Percentiles rank a stretch among this genome's conserved stretches.
These are phyloP conservation scores for Cryptus viduatorius DNA, from an alignment of 2,888 invertebrate genomes.

Conservation along the genomic window DNA sequence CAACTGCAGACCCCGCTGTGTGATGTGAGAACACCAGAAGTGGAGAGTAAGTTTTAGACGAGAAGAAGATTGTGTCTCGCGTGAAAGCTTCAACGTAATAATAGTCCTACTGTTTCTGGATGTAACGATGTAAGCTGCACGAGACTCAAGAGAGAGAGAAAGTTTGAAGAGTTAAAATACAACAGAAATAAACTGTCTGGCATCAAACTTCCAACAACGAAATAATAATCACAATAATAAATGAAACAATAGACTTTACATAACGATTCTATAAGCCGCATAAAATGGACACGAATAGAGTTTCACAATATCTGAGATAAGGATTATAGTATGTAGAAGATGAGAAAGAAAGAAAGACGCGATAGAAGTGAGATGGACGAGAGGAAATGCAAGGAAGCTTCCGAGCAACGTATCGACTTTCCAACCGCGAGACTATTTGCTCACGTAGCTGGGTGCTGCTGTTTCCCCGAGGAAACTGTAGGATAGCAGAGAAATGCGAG, in stretches of 20 bases:
- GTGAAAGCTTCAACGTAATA: slow-evolving; percentile 58
- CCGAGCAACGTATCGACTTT: slow-evolving; percentile 55
- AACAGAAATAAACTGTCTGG: background rate
- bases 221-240: background rate
- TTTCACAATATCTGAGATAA: no score
- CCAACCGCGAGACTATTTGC: slow-evolving; percentile 41
- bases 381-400: slow-evolving; percentile 51
- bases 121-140: slow-evolving; percentile 35
- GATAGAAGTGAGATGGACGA: slow-evolving; percentile 25
- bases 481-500: background rate
- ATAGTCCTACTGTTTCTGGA: slow-evolving; percentile 46
- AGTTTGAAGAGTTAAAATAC: slow-evolving; percentile 7
- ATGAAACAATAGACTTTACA: background rate
- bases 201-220: background rate
- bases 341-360: background rate
- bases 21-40: slow-evolving; percentile 46
- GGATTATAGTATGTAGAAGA: background rate
- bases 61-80: slow-evolving; percentile 50
- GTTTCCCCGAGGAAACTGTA: slow-evolving; percentile 44
- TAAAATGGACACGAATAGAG: no score
- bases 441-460: slow-evolving; percentile 39
- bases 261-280: background rate
- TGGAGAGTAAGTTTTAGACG: slow-evolving; percentile 47
- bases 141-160: background rate
- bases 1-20: slow-evolving; percentile 25